Evolutionary conservation across 2,888 invertebrate species (phyloP).

Genomic region (Hyalella azteca): DNA sequence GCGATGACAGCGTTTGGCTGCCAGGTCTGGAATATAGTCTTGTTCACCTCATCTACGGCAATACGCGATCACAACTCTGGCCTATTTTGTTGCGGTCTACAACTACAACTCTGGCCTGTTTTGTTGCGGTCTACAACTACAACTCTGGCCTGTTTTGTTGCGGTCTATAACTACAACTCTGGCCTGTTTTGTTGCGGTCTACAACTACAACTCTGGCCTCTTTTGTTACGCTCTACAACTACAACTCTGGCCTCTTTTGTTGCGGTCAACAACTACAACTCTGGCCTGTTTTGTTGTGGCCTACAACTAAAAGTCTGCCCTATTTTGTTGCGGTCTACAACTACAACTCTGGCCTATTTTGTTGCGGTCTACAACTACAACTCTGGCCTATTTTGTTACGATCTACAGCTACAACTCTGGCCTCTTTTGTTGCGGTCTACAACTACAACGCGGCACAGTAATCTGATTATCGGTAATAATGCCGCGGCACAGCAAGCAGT

Average conservation of each 20-base stretch:
- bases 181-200: too few relatives aligned
- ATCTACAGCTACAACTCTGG: too few relatives aligned
- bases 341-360: too few relatives aligned
- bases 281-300: neutral
- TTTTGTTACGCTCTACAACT: neutral
- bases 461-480: neutral
- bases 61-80: neutral
- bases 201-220: too few relatives aligned
- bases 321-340: too few relatives aligned
- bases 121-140: too few relatives aligned
- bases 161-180: too few relatives aligned
- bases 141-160: too few relatives aligned
- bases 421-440: neutral
- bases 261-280: too few relatives aligned
- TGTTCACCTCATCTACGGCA: neutral
- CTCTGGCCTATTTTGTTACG: too few relatives aligned
- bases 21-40: neutral
- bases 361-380: too few relatives aligned
- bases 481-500: neutral
- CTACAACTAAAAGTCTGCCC: neutral
- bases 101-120: too few relatives aligned
- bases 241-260: neutral
- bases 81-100: neutral
- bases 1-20: conserved; percentile 5
- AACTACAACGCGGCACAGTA: neutral